Percentiles rank a stretch among this genome's conserved stretches.
Conservation (phyloP, 1,140 invertebrate genomes). For the Aphelenchoides avenae region DNA sequence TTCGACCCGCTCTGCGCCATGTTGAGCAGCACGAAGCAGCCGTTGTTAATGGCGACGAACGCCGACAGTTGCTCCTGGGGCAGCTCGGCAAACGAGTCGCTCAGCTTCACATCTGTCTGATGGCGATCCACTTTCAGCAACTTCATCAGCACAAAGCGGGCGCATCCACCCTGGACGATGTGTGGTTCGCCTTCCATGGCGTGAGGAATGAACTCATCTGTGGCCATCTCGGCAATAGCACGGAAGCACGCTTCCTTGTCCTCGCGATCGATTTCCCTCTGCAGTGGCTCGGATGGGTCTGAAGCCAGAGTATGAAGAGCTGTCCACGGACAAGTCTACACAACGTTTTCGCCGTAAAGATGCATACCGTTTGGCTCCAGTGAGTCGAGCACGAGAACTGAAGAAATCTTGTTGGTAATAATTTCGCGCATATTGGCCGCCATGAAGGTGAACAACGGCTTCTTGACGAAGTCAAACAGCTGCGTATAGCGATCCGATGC, state of each 20-base stretch:
- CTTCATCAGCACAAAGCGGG: conserved; percentile 39
- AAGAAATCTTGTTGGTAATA: conserved; percentile 36
- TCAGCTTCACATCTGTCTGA: conserved; percentile 28
- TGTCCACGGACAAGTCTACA: neutral
- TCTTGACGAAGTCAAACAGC: conserved; percentile 36
- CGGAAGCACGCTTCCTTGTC: conserved; percentile 37
- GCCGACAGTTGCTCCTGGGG: conserved; percentile 34
- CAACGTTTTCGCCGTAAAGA: neutral
- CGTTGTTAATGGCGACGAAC: conserved; percentile 30
- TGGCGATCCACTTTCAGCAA: conserved; percentile 29
- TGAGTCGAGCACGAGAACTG: conserved; percentile 34
- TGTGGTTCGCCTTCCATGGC: conserved; percentile 25
- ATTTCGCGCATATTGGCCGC: conserved; percentile 45
- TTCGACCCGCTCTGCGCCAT: conserved; percentile 21
- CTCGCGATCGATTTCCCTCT: conserved; percentile 23
- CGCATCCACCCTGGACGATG: conserved; percentile 35
- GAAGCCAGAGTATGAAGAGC: conserved; percentile 15
- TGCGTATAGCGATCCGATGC: conserved; percentile 24
- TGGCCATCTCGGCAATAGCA: conserved; percentile 41
- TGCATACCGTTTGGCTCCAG: conserved; percentile 26
- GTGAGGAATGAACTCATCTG: conserved; percentile 45
- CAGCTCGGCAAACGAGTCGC: conserved; percentile 33
- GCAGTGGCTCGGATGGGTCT: conserved; percentile 25
- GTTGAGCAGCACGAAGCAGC: conserved; percentile 39
- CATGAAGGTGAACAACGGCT: conserved; percentile 33